Percentiles rank a stretch among this genome's conserved stretches.
Conservation (phyloP, 2,797 vertebrate genomes). For the Coranthus polyacanthus region DNA sequence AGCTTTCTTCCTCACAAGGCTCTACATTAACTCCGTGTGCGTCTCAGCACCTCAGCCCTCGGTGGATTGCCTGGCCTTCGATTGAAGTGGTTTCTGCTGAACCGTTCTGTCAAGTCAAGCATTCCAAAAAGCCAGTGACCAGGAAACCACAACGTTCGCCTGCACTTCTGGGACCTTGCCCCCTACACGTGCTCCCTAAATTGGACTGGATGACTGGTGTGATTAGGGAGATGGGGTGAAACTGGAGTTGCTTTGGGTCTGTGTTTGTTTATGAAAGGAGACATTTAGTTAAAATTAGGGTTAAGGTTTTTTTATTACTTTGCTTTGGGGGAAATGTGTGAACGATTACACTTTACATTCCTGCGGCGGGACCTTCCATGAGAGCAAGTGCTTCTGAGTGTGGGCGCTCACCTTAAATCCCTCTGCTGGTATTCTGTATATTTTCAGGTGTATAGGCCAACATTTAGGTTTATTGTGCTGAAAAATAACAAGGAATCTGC, state of each 20-base stretch:
- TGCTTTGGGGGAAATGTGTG: conserved; percentile 62
- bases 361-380: conserved; percentile 65
- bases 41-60: conserved; percentile 51
- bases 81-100: conserved; percentile 68
- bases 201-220: conserved; percentile 40
- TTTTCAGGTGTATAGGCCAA: conserved; percentile 42
- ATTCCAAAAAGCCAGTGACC: conserved; percentile 70
- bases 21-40: conserved; percentile 35
- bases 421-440: conserved; percentile 35
- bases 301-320: conserved; percentile 55
- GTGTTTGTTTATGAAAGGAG: conserved; percentile 70
- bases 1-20: neutral
- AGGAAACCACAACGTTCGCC: conserved; percentile 70
- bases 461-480: conserved; percentile 28
- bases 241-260: conserved; percentile 15
- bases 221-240: conserved; percentile 37
- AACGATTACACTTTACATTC: conserved; percentile 74
- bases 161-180: conserved; percentile 61
- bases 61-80: conserved; percentile 19
- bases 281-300: conserved; percentile 69
- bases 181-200: conserved; percentile 62
- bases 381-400: conserved; percentile 57
- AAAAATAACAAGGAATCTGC: conserved; percentile 4
- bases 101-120: conserved; percentile 71
- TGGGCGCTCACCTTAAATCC: conserved; percentile 25